Base-by-base conservation (phyloP, 2,113 vertebrate species). In the Gavia stellata region DNA sequence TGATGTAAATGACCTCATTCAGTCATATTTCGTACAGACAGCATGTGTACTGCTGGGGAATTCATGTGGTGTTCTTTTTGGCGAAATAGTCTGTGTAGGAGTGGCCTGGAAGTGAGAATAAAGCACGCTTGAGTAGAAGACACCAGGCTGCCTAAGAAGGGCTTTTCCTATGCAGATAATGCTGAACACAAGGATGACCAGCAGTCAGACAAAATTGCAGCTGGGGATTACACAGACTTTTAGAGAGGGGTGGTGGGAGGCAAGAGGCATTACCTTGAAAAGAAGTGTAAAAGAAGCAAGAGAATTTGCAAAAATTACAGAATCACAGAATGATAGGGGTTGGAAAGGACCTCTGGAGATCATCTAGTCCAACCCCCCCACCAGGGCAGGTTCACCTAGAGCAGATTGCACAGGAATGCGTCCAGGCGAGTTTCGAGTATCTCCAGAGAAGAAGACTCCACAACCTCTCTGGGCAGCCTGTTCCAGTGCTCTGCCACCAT, bases 171-270 rank as follows among this genome's bases (percentile, higher is more conserved):
- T 26, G 19, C 9, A 66, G 38, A 31, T 34, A 75, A 58, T 3
- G 0, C 23, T 59, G 23, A 70, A 47, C 6, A 33, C 18, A 11
- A 71, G 20, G 18, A 26, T 23, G 26, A 58, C 25, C 24, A 45
- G 28, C 12, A 40, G 33, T 55, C 36, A 56, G 38, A 65, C 58
- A 36, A 70, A 74, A 74, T 29, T 68, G 12, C 40, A 62, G 3
- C 12, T 79, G 66, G 18, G 10, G 73, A 25, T 68, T 53, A 36
- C 44, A 31, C 3, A 71, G 45, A 33, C 3, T 24, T 56, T 31
- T 70, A 38, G 34, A 81, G 12, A 6, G 3, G 17, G 4, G 3
- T 1, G 1, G 9, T 9, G 23, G 17, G 9, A 44, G 12, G 25
- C 63, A 52, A 71, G 59, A 71, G 16, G 9, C 16, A 61, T 53